phyloP scores from a whole-genome alignment of 2,113 vertebrate species.

The Ancistrus triradiatus region DNA sequence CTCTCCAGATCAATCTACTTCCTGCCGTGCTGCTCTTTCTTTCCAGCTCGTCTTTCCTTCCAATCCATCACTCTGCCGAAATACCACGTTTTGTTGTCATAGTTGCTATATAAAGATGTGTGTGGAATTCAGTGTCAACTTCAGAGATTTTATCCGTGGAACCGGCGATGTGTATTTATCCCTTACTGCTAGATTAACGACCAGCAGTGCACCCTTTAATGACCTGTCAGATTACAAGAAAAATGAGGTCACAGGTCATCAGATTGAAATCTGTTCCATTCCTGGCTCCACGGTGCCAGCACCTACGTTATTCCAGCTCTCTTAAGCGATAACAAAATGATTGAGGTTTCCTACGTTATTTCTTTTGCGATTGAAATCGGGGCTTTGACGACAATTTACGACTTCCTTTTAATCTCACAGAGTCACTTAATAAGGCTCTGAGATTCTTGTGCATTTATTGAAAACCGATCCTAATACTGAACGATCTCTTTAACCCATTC shows the following conservation, averaged over 20 bases:
- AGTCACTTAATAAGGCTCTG: not conserved
- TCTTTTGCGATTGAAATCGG: slow-evolving; percentile 14
- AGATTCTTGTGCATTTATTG: not conserved
- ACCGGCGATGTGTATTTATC: slow-evolving; percentile 55
- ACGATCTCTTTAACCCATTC: too few relatives aligned
- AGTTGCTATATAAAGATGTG: not conserved
- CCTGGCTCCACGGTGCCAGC: slow-evolving; percentile 49
- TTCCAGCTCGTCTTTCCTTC: not conserved
- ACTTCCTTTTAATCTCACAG: slow-evolving; percentile 27
- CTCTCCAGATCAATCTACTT: not conserved
- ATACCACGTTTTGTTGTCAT: not conserved
- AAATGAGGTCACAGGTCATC: slow-evolving; percentile 66
- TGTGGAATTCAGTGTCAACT: not conserved
- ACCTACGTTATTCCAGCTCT: slow-evolving; percentile 30
- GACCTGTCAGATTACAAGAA: slow-evolving; percentile 66
- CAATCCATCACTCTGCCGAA: not conserved
- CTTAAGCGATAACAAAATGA: slow-evolving; percentile 18
- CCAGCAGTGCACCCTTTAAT: slow-evolving; percentile 56
- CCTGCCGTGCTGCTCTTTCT: not conserved
- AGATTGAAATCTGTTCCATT: slow-evolving; percentile 61
- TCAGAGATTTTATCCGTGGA: not conserved
- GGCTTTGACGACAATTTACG: slow-evolving; percentile 31
- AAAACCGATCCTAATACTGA: too few relatives aligned
- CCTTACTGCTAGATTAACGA: slow-evolving; percentile 63
- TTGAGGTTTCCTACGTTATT: slow-evolving; percentile 32